Evolutionary conservation across 1,140 invertebrate genomes (phyloP), one percentile per base, ranked within the genome.

Genomic region (Neodiprion virginianus): DNA sequence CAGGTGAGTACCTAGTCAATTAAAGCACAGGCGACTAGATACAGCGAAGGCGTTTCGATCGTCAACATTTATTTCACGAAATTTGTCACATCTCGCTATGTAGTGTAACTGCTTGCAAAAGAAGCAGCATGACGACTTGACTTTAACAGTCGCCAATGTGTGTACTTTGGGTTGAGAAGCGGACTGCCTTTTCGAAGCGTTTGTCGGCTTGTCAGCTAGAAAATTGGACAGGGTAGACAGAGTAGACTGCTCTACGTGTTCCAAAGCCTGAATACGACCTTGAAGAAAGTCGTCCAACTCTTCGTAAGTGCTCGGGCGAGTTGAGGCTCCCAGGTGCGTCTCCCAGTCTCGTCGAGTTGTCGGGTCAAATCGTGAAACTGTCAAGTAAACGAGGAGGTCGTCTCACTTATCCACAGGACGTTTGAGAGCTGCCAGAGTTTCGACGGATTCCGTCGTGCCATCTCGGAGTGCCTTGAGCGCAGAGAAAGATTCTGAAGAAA

Each of bases 281-380:
- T 74, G 17, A 1, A 74, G 23, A 69, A 68, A 69, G 11, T 40
- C 48, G 47, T 21, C 66, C 0, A 68, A 23, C 28, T 69, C 48
- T 12, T 48, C 21, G 47, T 40, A 68, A 9, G 0, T 68, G 8
- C 17, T 17, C 11, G 11, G 4, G 4, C 48, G 61, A 48, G n/a
- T 68, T 48, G 23, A 40, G 7, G n/a, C 72, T 0, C 47, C 14
- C 9, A 69, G n/a, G 12, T 10, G 23, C 1, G 66, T n/a, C 28
- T 74, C 72, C 72, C 72, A 74, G 14, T 68, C 72, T n/a, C 28
- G 72, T 74, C 72, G 66, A 8, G 72, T 48, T 0, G 5, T 4
- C n/a, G 49, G 49, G 49, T 74, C 72, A 0, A 74, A 47, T 48
- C 68, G 67, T 47, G 3, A 12, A 9, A 47, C 10, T 2, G 68